Conservation (phyloP, 2,113 vertebrate species). For the Sorex fumeus region DNA sequence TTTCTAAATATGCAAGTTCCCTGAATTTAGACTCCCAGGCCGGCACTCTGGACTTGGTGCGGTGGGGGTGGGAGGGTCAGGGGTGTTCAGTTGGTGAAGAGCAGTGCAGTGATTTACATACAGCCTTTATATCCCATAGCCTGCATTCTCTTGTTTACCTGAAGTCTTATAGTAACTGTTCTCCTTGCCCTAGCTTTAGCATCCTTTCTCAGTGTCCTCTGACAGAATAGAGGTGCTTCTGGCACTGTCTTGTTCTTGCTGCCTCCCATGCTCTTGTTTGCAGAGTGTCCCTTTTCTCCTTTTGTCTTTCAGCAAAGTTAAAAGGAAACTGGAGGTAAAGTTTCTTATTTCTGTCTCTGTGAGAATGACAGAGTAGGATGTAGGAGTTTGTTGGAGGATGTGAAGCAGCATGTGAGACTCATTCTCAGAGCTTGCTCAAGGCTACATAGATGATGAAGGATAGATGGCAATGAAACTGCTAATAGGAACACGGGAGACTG, state of each 20-base stretch:
- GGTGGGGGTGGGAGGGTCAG: background rate
- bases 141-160: background rate
- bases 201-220: conserved; percentile 7
- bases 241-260: conserved; percentile 1
- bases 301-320: background rate
- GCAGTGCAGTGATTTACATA: background rate
- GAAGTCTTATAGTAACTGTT: background rate
- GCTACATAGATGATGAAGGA: background rate
- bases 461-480: background rate
- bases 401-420: background rate
- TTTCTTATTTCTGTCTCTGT: background rate
- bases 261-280: background rate
- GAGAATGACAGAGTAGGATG: background rate
- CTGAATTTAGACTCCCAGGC: background rate
- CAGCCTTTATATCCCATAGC: background rate
- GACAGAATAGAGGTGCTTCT: background rate
- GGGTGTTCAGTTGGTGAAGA: background rate
- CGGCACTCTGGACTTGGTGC: rapidly evolving
- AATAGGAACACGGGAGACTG: background rate
- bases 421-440: conserved; percentile 10
- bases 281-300: background rate
- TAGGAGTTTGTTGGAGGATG: conserved; percentile 11
- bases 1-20: background rate
- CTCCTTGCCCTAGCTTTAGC: background rate
- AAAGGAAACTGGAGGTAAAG: background rate